A percentile compares a stretch with the other conserved stretches of the same genome.
These are phyloP conservation scores for Heliangelus exortis DNA, from an alignment of 2,797 vertebrate species.

Conservation along the genomic window DNA sequence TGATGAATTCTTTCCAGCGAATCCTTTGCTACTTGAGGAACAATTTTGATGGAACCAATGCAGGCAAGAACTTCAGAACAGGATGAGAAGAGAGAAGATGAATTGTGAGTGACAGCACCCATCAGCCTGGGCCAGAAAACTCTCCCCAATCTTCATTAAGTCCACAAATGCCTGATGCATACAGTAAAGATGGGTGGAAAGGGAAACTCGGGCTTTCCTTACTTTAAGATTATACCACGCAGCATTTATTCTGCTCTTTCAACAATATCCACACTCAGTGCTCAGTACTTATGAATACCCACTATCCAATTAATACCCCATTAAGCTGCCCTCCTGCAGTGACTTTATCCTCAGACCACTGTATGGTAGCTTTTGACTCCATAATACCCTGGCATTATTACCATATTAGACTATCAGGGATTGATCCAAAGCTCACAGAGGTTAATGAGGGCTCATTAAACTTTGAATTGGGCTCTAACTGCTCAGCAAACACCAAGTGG, in stretches of 20 bases:
- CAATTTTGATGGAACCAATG: background rate
- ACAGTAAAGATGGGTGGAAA: background rate
- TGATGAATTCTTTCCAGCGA: conserved; percentile 9
- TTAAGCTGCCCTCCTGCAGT: background rate
- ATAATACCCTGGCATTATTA: conserved; percentile 55
- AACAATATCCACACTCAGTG: background rate
- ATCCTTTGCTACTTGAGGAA: background rate
- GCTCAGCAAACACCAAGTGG: conserved; percentile 14
- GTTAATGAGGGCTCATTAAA: conserved; percentile 69
- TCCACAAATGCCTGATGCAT: background rate
- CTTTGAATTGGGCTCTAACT: conserved; percentile 57
- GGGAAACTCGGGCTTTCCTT: background rate
- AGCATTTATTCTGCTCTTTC: background rate
- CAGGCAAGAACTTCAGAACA: background rate
- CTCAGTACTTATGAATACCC: conserved; percentile 48
- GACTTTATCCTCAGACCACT: conserved; percentile 62
- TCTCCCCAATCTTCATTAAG: background rate
- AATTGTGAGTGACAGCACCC: background rate
- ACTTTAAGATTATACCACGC: background rate
- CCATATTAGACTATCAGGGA: conserved; percentile 49
- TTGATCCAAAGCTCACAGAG: conserved; percentile 46
- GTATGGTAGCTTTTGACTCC: conserved; percentile 61
- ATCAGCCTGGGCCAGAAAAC: background rate
- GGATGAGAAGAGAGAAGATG: background rate
- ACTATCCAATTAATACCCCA: conserved; percentile 61